phyloP scores from a whole-genome alignment of 2,113 vertebrate genomes.

The Boulengeromyrus knoepffleri region DNA sequence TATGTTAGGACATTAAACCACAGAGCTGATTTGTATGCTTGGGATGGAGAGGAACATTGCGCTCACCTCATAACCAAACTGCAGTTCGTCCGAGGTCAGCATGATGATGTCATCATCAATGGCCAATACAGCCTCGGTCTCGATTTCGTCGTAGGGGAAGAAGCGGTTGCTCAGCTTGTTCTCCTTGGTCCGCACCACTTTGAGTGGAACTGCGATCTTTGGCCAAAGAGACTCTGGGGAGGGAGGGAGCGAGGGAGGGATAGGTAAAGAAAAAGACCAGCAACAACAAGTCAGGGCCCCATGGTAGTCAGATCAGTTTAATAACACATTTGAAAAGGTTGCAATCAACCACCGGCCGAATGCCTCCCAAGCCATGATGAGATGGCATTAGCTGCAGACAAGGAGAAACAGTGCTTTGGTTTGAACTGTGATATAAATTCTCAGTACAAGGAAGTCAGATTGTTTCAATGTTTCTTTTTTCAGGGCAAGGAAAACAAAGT shows the following conservation, averaged over 20 bases:
- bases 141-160: slow-evolving; percentile 94
- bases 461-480: slow-evolving; percentile 36
- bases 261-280: background rate
- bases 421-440: slow-evolving; percentile 30
- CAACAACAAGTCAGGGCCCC: background rate
- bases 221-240: slow-evolving; percentile 87
- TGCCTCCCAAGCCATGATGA: background rate
- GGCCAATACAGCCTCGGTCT: slow-evolving; percentile 90
- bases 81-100: slow-evolving; percentile 93
- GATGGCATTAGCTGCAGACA: slow-evolving; percentile 37
- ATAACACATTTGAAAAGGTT: background rate
- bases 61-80: slow-evolving; percentile 86
- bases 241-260: background rate
- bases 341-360: background rate
- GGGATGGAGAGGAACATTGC: background rate
- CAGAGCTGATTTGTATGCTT: background rate
- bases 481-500: slow-evolving; percentile 42
- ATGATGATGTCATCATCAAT: slow-evolving; percentile 99
- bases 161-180: slow-evolving; percentile 98
- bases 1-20: background rate
- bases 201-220: slow-evolving; percentile 87
- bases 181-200: slow-evolving; percentile 88
- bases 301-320: background rate
- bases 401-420: slow-evolving; percentile 31
- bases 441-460: slow-evolving; percentile 51